Conservation (phyloP, 2,797 vertebrate species). For the Betta splendens region DNA sequence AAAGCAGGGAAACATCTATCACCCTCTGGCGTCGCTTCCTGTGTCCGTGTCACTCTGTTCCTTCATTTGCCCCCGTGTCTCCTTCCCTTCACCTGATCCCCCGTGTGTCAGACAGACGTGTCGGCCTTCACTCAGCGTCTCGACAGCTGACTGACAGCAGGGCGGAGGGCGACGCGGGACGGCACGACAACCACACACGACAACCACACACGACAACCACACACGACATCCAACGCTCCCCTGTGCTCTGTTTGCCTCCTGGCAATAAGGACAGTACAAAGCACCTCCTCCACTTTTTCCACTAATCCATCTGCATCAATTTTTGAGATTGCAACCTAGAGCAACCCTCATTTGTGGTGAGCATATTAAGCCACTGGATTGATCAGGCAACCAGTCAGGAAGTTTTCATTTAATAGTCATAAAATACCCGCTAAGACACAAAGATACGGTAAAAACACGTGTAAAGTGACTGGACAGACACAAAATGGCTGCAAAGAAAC, state of each 20-base stretch:
- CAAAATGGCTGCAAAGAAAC: too few relatives aligned
- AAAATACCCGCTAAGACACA: too few relatives aligned
- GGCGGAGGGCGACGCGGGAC: constrained; percentile 11
- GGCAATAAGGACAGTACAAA: too few relatives aligned
- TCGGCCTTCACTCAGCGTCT: constrained; percentile 35
- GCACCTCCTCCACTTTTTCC: too few relatives aligned
- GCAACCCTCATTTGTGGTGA: too few relatives aligned
- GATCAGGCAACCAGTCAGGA: too few relatives aligned
- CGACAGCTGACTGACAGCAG: constrained; percentile 58
- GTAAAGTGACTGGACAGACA: too few relatives aligned
- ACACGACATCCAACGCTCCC: constrained; percentile 21
- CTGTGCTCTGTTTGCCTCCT: constrained; percentile 37
- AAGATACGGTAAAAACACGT: too few relatives aligned
- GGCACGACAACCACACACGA: constrained; percentile 18
- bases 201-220: constrained; percentile 29
- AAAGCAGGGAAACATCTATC: constrained; percentile 23
- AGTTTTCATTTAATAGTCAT: too few relatives aligned
- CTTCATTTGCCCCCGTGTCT: constrained; percentile 35
- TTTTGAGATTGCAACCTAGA: too few relatives aligned
- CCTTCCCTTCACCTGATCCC: constrained; percentile 51
- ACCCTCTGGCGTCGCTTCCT: constrained; percentile 46
- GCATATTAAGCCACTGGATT: too few relatives aligned
- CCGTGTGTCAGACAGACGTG: constrained; percentile 34
- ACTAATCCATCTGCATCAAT: too few relatives aligned
- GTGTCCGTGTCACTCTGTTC: constrained; percentile 33